Evolutionary conservation across 1,140 invertebrate genomes (phyloP).

Genomic region (Trialeurodes vaporariorum): DNA sequence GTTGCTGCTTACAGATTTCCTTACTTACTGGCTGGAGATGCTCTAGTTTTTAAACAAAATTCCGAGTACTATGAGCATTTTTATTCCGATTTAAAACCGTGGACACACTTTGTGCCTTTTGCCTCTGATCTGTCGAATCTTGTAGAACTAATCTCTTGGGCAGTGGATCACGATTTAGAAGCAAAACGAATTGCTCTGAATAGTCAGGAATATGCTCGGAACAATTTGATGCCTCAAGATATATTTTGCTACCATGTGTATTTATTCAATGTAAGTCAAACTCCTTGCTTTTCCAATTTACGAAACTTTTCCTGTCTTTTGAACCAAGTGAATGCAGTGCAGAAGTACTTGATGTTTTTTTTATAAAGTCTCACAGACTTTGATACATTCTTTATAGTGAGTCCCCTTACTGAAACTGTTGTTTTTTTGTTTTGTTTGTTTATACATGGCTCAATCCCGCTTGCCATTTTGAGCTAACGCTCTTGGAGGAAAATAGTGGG

Average conservation of each 20-base stretch:
- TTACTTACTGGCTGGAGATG: constrained; percentile 76
- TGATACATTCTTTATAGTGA: too few relatives aligned
- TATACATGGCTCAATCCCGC: too few relatives aligned
- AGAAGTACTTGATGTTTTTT: too few relatives aligned
- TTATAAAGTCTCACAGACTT: too few relatives aligned
- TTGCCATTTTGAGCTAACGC: too few relatives aligned
- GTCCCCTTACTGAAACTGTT: too few relatives aligned
- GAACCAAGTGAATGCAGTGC: too few relatives aligned
- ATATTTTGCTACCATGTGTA: constrained; percentile 82
- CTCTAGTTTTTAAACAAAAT: constrained; percentile 81
- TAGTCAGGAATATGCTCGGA: constrained; percentile 58
- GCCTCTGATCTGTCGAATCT: constrained; percentile 70
- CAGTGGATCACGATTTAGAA: constrained; percentile 59
- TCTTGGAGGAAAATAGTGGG: too few relatives aligned
- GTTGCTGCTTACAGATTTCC: constrained; percentile 92
- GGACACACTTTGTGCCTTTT: constrained; percentile 74
- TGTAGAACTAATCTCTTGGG: constrained; percentile 67
- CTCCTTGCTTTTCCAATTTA: too few relatives aligned
- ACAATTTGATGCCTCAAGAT: constrained; percentile 70
- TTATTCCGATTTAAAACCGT: constrained; percentile 61
- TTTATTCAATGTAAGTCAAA: constrained; percentile 52
- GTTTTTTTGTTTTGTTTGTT: too few relatives aligned
- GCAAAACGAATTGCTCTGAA: constrained; percentile 55
- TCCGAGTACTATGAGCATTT: constrained; percentile 93
- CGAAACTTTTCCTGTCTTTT: too few relatives aligned